Base-by-base conservation (phyloP, 2,888 invertebrate species). In the Agriopis leucophaearia region DNA sequence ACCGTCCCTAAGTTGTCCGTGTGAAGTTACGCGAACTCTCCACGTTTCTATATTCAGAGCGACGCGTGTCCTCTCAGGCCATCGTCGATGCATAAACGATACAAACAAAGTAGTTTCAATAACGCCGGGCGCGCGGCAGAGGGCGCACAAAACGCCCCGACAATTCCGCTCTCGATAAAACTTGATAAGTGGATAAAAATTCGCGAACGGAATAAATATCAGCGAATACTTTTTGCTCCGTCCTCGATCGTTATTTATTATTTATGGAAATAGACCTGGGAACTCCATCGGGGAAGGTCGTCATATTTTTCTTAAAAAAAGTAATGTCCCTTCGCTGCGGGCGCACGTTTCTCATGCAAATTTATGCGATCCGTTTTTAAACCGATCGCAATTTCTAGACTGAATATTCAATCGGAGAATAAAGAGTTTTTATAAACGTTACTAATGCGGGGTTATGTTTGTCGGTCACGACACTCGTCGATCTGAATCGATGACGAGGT, bases 281-380 rank as follows among this genome's bases (percentile, higher is more conserved):
- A 88, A 88, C 90, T 89, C 90, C 88, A 84, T 83, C 87, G 89
- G 84, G 87, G 87, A 88, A 90, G 90, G 89, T 89, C 89, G 91
- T 90, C 92, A 90, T 92, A 92, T 92, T 92, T 92, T 91, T 89
- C 90, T 91, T 91, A 88, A 91, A 90, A 89, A 91, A 92, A 90
- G 88, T 90, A 89, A 90, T 88, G 88, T 88, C 89, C 89, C 85
- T 77, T 84, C 82, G 83, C 87, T 86, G 84, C 81, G 81, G 78
- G 80, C 89, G 75, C 71, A 68, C 75, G 90, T 89, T 92, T 92
- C 86, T 92, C 90, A 92, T 92, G 92, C 87, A 89, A 92, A 92
- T 92, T 92, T 92, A 92, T 92, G 90, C 91, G 87, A 90, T 88
- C 88, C 89, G 89, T 85, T 91, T 90, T 89, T 89, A 88, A 91